Percentiles rank a stretch among this genome's conserved stretches.
Evolutionary conservation across 2,113 vertebrate species (phyloP).

Genomic region (Ardeotis arabs): DNA sequence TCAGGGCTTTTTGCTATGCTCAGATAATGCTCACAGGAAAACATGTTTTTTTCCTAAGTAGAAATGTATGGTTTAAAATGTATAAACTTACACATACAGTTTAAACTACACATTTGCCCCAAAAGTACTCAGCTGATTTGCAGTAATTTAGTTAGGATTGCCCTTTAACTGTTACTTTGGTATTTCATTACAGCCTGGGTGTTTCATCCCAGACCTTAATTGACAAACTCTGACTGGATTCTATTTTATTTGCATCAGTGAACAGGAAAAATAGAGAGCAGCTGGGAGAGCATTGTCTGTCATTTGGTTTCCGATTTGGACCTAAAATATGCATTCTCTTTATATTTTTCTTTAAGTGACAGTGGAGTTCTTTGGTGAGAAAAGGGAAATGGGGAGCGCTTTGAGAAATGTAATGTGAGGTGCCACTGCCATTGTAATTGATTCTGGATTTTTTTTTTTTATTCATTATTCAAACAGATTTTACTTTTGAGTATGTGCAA

Average conservation of each 20-base stretch:
- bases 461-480: slow-evolving; percentile 82
- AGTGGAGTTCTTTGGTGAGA: slow-evolving; percentile 11
- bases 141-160: background rate
- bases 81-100: background rate
- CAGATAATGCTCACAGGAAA: background rate
- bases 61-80: background rate
- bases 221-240: slow-evolving; percentile 48
- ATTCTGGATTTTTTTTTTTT: slow-evolving; percentile 18
- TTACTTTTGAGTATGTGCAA: slow-evolving; percentile 96
- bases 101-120: background rate
- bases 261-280: slow-evolving; percentile 66
- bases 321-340: slow-evolving; percentile 54
- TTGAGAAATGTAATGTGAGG: background rate
- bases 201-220: slow-evolving; percentile 47
- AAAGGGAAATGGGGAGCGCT: background rate
- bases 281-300: slow-evolving; percentile 58
- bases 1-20: background rate
- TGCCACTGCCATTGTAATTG: slow-evolving; percentile 12
- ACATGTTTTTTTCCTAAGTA: background rate
- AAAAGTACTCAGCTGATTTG: background rate
- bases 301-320: slow-evolving; percentile 47
- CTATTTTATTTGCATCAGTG: slow-evolving; percentile 56
- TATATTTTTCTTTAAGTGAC: slow-evolving; percentile 15
- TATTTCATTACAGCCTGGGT: slow-evolving; percentile 34
- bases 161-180: slow-evolving; percentile 23